A percentile compares a stretch with the other conserved stretches of the same genome.
phyloP scores from a whole-genome alignment of 2,797 vertebrate genomes.

The Pangasius sanitwongsei region DNA sequence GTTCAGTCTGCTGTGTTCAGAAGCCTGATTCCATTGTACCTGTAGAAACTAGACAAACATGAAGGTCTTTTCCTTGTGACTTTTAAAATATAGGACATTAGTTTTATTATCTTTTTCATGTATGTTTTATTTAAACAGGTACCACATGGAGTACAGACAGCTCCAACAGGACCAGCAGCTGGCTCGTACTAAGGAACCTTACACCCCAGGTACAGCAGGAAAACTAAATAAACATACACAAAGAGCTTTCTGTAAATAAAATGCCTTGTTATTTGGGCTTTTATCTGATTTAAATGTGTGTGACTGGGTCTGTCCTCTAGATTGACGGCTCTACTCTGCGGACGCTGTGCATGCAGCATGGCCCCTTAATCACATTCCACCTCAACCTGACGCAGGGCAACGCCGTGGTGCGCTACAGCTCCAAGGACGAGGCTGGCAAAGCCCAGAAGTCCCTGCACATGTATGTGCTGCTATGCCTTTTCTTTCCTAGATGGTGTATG shows the following conservation, averaged over 20 bases:
- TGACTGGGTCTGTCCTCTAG: constrained; percentile 6
- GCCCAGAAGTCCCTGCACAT: constrained; percentile 99
- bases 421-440: constrained; percentile 96
- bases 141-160: constrained; percentile 97
- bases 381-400: constrained; percentile 98
- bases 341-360: constrained; percentile 96
- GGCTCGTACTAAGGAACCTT: constrained; percentile 97
- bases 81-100: background rate
- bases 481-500: background rate
- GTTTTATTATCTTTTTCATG: background rate
- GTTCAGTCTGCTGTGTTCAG: background rate
- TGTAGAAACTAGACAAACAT: background rate
- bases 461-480: constrained; percentile 69
- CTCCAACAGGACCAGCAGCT: constrained; percentile 95
- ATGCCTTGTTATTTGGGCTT: background rate
- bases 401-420: constrained; percentile 95
- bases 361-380: constrained; percentile 98
- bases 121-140: constrained; percentile 68
- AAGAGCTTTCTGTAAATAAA: background rate
- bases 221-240: background rate
- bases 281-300: constrained; percentile 60
- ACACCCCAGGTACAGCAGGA: constrained; percentile 86
- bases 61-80: background rate
- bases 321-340: constrained; percentile 94
- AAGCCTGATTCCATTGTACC: background rate